phyloP scores from a whole-genome alignment of 1,140 invertebrate genomes.

The Scaptodrosophila lebanonensis region DNA sequence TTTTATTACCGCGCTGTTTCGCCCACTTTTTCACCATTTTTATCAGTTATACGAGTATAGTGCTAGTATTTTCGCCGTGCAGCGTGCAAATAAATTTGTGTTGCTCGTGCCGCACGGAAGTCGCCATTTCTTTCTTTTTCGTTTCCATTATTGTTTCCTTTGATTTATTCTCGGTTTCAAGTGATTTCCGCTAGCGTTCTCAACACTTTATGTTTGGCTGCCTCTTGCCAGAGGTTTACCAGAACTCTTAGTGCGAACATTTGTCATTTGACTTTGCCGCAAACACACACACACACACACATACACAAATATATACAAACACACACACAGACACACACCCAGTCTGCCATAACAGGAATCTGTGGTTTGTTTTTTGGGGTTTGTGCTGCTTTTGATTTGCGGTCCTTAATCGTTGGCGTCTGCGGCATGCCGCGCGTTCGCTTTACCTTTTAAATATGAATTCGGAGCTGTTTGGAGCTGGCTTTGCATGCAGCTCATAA shows the following conservation, averaged over 20 bases:
- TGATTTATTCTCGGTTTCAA: constrained; percentile 73
- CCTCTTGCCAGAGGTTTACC: constrained; percentile 16
- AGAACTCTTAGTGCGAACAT: constrained; percentile 47
- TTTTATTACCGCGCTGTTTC: too few species aligned
- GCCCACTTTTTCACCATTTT: too few species aligned
- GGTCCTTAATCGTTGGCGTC: constrained; percentile 64
- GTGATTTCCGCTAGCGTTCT: constrained; percentile 66
- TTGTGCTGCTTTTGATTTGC: constrained; percentile 54
- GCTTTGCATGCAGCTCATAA: constrained; percentile 48
- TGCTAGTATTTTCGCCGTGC: too few species aligned
- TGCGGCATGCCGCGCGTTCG: constrained; percentile 41
- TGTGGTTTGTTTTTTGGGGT: constrained; percentile 17
- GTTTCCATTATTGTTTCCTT: constrained; percentile 70
- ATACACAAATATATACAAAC: too few species aligned
- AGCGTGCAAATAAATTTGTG: too few species aligned
- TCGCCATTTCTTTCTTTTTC: not conserved
- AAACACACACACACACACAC: too few species aligned
- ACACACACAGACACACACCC: too few species aligned
- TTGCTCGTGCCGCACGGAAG: not conserved
- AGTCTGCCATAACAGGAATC: too few species aligned
- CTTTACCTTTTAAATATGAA: constrained; percentile 36
- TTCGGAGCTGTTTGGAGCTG: constrained; percentile 27
- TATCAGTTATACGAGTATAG: too few species aligned
- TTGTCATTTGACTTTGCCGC: constrained; percentile 66
- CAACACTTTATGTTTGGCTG: constrained; percentile 62